Evolutionary conservation across 2,888 invertebrate genomes (phyloP).

Genomic region (Drosophila conformis): DNA sequence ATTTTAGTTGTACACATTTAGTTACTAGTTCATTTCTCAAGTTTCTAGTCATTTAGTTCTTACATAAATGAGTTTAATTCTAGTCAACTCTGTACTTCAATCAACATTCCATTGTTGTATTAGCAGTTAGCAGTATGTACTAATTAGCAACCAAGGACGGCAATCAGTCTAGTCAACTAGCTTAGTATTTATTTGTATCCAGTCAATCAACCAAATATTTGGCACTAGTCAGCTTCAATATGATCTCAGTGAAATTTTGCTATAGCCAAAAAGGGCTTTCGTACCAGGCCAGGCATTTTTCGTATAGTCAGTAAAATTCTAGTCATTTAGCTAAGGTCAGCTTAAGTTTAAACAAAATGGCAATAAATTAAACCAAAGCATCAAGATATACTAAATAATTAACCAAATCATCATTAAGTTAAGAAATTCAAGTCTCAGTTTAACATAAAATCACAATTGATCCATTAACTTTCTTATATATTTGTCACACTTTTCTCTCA

Average conservation of each 20-base stretch:
- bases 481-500: background rate
- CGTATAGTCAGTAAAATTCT: constrained; percentile 49
- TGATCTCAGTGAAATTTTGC: constrained; percentile 64
- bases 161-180: constrained; percentile 57
- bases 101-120: constrained; percentile 59
- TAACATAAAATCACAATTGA: background rate
- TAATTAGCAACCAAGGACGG: constrained; percentile 37
- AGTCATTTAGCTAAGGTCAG: constrained; percentile 43
- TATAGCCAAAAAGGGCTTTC: background rate
- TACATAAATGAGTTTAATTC: constrained; percentile 60
- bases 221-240: constrained; percentile 71
- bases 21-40: constrained; percentile 41
- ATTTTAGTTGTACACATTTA: constrained; percentile 44
- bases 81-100: constrained; percentile 65
- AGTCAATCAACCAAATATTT: constrained; percentile 39
- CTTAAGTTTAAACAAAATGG: constrained; percentile 22
- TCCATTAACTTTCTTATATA: background rate
- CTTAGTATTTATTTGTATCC: constrained; percentile 47
- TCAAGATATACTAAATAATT: constrained; percentile 16
- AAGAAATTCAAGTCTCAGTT: background rate
- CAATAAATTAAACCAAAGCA: constrained; percentile 45
- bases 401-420: constrained; percentile 5
- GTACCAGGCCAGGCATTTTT: constrained; percentile 52
- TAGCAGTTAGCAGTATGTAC: constrained; percentile 10
- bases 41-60: constrained; percentile 61